Evolutionary conservation across 1,140 invertebrate genomes (phyloP), one percentile per base, ranked within the genome.

Genomic region (Bombus confusus): DNA sequence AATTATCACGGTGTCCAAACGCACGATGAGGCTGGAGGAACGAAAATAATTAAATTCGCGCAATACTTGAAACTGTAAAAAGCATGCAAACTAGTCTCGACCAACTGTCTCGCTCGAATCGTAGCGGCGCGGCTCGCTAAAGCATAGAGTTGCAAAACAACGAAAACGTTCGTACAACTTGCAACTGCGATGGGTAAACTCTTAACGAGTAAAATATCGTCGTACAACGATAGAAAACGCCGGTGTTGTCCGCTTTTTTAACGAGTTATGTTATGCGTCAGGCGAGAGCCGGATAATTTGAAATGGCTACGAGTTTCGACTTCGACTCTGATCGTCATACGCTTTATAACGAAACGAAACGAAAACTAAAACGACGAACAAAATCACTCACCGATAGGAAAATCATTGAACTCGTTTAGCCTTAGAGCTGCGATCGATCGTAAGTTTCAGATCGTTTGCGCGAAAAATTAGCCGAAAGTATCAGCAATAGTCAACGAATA

Each of bases 41-140:
- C 10, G 78, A 52, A 41, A 43, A 81, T 18, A 81, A 81, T 81
- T 41, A 73, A 81, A 81, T 59, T 62, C 22, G 22, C 22, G n/a
- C 4, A 9, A 72, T 62, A 37, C 69, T 12, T 41, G 25, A 34
- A 43, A 34, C 22, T 18, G 59, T 52, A 52, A 76, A 82, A 77
- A 68, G 18, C 34, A 10, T 4, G 3, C 4, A 12, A 43, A 64
- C 2, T 28, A 31, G 25, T 22, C 4, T 12, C 25, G 39, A 28
- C 18, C 31, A 80, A 52, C 47, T 41, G 15, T 57, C 34, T 57
- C 66, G 31, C 22, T 68, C 25, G 15, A 10, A 47, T 22, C 10
- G 22, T 5, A 3, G 28, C 4, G 15, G 72, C 15, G 4, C 28
- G 28, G 8, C 25, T 18, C 22, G 39, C 18, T 28, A 34, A 81